phyloP scores from a whole-genome alignment of 2,113 vertebrate genomes.

The Tringa solitaria region DNA sequence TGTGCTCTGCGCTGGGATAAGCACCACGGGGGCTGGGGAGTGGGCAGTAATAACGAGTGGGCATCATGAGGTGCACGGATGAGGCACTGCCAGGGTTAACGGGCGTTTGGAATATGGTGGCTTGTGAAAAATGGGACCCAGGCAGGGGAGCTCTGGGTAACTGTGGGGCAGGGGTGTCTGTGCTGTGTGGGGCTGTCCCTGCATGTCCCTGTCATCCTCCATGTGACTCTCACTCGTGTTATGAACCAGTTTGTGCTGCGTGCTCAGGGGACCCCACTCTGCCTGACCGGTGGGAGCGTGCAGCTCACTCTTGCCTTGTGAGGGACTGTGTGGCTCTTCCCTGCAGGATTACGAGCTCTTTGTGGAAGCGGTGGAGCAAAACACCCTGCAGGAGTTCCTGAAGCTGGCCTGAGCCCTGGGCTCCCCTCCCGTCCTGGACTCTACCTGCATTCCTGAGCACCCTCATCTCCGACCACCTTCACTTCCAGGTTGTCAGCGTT shows the following conservation, averaged over 20 bases:
- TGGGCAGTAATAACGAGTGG: background rate
- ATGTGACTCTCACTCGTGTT: fast-evolving
- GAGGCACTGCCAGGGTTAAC: fast-evolving
- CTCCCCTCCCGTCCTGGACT: conserved; percentile 6
- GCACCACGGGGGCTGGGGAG: fast-evolving
- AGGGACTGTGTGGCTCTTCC: background rate
- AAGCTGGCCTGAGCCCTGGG: conserved; percentile 83
- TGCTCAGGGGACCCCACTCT: fast-evolving
- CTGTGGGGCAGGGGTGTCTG: background rate
- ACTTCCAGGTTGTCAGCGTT: conserved; percentile 60
- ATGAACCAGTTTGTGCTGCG: fast-evolving
- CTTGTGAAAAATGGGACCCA: fast-evolving
- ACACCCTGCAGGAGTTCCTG: conserved; percentile 90
- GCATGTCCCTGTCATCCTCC: background rate
- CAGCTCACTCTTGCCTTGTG: background rate
- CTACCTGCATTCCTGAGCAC: conserved; percentile 54
- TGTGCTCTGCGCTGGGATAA: fast-evolving
- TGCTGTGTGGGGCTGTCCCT: background rate
- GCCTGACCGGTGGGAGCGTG: fast-evolving
- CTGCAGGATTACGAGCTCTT: conserved; percentile 90
- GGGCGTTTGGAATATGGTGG: fast-evolving
- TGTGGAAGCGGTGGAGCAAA: conserved; percentile 89
- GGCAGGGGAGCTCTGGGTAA: background rate
- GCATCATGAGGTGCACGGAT: fast-evolving
- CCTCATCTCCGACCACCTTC: conserved; percentile 38